phyloP scores from a whole-genome alignment of 2,797 vertebrate species.

The Epinephelus coioides region DNA sequence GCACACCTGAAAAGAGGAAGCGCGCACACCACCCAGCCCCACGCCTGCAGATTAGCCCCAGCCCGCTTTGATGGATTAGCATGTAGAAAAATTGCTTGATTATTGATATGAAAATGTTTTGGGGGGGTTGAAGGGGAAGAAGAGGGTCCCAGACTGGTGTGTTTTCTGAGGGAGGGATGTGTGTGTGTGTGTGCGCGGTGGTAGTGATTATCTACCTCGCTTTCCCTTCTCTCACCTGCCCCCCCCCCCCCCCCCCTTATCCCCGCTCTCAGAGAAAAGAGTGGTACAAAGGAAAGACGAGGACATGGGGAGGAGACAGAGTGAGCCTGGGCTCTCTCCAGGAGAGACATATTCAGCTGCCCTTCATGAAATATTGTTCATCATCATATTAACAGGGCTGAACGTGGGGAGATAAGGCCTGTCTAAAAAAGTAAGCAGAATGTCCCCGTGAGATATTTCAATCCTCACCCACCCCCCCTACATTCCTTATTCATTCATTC shows the following conservation, averaged over 20 bases:
- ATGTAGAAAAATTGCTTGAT: conserved; percentile 98
- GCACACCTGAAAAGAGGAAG: conserved; percentile 93
- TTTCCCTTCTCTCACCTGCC: conserved; percentile 84
- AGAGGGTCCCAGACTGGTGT: conserved; percentile 50
- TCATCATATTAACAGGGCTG: conserved; percentile 93
- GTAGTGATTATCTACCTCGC: conserved; percentile 78
- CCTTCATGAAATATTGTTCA: conserved; percentile 92
- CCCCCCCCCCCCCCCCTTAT: conserved; percentile 71
- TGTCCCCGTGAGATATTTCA: conserved; percentile 87
- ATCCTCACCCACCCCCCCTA: conserved; percentile 65
- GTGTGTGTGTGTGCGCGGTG: conserved; percentile 28
- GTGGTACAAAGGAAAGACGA: conserved; percentile 90
- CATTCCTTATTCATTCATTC: conserved; percentile 81
- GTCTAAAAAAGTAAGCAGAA: conserved; percentile 85
- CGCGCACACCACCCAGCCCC: conserved; percentile 59
- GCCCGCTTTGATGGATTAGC: conserved; percentile 99
- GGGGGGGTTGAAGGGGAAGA: conserved; percentile 48
- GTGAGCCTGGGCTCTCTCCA: conserved; percentile 84
- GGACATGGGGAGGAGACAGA: conserved; percentile 83
- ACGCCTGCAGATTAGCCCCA: conserved; percentile 92
- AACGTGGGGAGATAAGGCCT: conserved; percentile 88
- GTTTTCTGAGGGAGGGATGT: conserved; percentile 41
- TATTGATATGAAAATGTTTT: conserved; percentile 99
- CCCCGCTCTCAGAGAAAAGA: conserved; percentile 79
- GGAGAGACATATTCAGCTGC: conserved; percentile 84